Evolutionary conservation across 1,140 invertebrate species (phyloP).

Genomic region (Andricus grossulariae): DNA sequence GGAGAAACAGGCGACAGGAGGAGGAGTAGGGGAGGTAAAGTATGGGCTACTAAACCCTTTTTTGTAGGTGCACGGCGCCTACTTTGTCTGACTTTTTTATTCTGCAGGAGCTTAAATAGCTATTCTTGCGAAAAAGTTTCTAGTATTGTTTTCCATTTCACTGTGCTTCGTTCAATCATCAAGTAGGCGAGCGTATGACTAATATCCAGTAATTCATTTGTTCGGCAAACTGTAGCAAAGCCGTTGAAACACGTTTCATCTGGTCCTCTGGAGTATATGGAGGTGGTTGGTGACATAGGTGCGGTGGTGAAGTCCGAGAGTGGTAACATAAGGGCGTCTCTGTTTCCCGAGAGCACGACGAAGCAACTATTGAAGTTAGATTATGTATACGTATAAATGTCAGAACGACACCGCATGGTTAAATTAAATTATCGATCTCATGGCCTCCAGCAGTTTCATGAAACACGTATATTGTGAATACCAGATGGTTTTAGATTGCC

Average conservation of each 20-base stretch:
- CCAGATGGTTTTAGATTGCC: neutral
- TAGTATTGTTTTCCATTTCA: neutral
- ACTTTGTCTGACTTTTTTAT: too few relatives aligned
- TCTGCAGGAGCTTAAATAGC: too few relatives aligned
- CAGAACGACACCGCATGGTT: constrained; percentile 19
- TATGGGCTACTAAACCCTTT: too few relatives aligned
- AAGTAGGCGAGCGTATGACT: neutral
- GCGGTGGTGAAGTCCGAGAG: neutral
- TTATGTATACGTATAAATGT: constrained; percentile 34
- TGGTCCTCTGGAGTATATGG: neutral
- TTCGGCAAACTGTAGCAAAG: neutral
- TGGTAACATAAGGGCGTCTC: neutral
- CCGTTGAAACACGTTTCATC: neutral
- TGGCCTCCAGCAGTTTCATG: neutral
- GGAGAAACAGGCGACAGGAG: too few relatives aligned
- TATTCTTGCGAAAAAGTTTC: too few relatives aligned
- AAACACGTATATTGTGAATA: neutral
- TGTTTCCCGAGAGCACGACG: constrained; percentile 1
- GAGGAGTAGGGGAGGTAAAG: too few relatives aligned
- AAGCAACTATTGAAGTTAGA: neutral
- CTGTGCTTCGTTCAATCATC: neutral
- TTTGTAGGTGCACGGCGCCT: too few relatives aligned
- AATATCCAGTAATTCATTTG: constrained; percentile 20
- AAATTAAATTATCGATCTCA: constrained; percentile 43
- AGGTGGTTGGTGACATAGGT: neutral